These are phyloP conservation scores for Eupithecia abbreviata DNA, from an alignment of 2,888 invertebrate species.

Conservation along the genomic window DNA sequence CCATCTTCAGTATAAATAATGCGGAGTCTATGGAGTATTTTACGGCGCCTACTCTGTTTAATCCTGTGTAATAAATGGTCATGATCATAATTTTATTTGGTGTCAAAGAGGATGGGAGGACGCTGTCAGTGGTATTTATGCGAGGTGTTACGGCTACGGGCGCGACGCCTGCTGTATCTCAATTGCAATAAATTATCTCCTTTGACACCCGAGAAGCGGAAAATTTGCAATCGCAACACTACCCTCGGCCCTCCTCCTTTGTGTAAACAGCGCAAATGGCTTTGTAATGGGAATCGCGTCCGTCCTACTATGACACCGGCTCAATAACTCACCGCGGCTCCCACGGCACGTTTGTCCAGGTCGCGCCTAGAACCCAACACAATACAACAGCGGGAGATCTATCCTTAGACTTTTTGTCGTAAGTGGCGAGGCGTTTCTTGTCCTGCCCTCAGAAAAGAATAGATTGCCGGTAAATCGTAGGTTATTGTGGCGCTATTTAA, in stretches of 20 bases:
- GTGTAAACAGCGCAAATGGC: slow-evolving; percentile 78
- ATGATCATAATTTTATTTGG: slow-evolving; percentile 73
- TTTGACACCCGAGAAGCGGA: slow-evolving; percentile 78
- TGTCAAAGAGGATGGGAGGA: slow-evolving; percentile 66
- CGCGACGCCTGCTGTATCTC: slow-evolving; percentile 69
- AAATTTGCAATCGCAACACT: slow-evolving; percentile 76
- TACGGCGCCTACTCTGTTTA: slow-evolving; percentile 55
- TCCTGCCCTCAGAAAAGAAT: slow-evolving; percentile 74
- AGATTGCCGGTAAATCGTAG: slow-evolving; percentile 82
- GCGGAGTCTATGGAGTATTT: slow-evolving; percentile 46
- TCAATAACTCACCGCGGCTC: slow-evolving; percentile 76
- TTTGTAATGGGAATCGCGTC: slow-evolving; percentile 76
- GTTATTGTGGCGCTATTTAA: slow-evolving; percentile 79
- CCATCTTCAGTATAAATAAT: slow-evolving; percentile 40
- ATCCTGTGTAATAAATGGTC: slow-evolving; percentile 66
- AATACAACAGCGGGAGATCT: slow-evolving; percentile 80
- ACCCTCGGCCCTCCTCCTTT: slow-evolving; percentile 68
- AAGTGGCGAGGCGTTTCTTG: slow-evolving; percentile 80
- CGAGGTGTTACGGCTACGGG: slow-evolving; percentile 66
- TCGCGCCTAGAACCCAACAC: slow-evolving; percentile 72
- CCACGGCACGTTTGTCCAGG: slow-evolving; percentile 78
- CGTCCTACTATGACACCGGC: slow-evolving; percentile 70
- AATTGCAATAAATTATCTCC: slow-evolving; percentile 78
- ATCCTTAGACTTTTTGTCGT: slow-evolving; percentile 79
- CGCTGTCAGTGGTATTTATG: slow-evolving; percentile 70